A percentile compares a stretch with the other conserved stretches of the same genome.
Conservation (phyloP, 2,797 vertebrate genomes). For the Darevskia nairensis region DNA sequence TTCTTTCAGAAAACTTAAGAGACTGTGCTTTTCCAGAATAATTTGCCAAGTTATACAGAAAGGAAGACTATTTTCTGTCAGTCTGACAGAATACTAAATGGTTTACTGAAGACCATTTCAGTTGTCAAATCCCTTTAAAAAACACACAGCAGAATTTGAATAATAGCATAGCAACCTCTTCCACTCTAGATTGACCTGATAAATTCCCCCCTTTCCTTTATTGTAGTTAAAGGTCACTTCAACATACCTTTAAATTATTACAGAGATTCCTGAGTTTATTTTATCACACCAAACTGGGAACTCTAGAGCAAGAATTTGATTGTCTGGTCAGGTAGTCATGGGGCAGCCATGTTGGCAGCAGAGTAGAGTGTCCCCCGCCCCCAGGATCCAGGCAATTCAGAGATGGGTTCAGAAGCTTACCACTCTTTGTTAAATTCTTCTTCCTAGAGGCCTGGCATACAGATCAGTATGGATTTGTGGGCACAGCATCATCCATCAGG, state of each 20-base stretch:
- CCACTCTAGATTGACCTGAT: background rate
- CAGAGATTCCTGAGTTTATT: background rate
- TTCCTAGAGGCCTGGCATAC: too few species aligned
- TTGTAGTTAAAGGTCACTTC: background rate
- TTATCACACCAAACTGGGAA: background rate
- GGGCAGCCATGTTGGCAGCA: too few species aligned
- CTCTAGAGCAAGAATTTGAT: background rate
- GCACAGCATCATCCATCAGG: too few species aligned
- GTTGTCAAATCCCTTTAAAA: slow-evolving; percentile 53
- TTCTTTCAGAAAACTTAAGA: slow-evolving; percentile 20
- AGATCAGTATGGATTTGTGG: too few species aligned
- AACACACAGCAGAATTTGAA: background rate
- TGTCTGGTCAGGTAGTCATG: too few species aligned
- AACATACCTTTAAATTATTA: background rate
- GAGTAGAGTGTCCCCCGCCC: too few species aligned
- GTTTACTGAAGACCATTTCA: slow-evolving; percentile 29
- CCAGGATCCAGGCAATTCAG: too few species aligned
- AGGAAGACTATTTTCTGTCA: slow-evolving; percentile 34
- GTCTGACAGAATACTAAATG: slow-evolving; percentile 51
- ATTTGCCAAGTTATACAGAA: slow-evolving; percentile 56
- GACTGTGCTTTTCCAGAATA: slow-evolving; percentile 30
- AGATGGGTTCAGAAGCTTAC: too few species aligned
- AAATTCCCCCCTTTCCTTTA: background rate
- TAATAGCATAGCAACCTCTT: background rate
- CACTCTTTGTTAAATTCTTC: too few species aligned